A percentile compares a stretch with the other conserved stretches of the same genome.
Conservation (phyloP, 2,113 vertebrate species). For the Campylorhamphus procurvoides region DNA sequence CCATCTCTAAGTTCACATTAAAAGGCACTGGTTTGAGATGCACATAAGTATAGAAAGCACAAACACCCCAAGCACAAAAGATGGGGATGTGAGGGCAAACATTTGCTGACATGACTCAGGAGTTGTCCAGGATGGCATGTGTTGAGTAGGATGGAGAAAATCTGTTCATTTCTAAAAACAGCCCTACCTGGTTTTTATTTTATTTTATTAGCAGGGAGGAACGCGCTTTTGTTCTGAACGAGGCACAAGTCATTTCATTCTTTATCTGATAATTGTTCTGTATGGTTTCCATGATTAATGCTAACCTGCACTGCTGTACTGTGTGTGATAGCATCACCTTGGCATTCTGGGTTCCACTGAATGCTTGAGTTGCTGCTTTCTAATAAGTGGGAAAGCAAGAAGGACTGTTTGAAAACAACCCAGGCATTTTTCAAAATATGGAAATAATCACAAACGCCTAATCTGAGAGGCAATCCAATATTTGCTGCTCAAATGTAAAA, state of each 20-base stretch:
- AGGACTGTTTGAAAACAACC: neutral
- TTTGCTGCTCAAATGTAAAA: neutral
- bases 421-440: neutral
- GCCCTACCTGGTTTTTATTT: neutral
- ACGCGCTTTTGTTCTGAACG: neutral
- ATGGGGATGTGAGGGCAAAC: neutral
- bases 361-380: neutral
- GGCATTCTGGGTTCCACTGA: neutral
- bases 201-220: neutral
- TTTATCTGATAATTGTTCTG: neutral
- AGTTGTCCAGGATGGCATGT: neutral
- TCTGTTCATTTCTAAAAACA: neutral
- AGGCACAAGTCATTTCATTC: neutral
- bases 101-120: neutral
- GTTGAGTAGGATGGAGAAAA: conserved; percentile 9
- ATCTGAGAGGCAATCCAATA: neutral
- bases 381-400: neutral
- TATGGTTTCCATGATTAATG: neutral
- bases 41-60: neutral
- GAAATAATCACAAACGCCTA: neutral
- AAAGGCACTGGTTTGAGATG: neutral
- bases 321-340: neutral
- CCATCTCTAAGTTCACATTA: neutral
- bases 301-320: neutral
- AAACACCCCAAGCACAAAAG: neutral